These are phyloP conservation scores for Magallana gigas DNA, from an alignment of 1,140 invertebrate genomes.

Conservation along the genomic window DNA sequence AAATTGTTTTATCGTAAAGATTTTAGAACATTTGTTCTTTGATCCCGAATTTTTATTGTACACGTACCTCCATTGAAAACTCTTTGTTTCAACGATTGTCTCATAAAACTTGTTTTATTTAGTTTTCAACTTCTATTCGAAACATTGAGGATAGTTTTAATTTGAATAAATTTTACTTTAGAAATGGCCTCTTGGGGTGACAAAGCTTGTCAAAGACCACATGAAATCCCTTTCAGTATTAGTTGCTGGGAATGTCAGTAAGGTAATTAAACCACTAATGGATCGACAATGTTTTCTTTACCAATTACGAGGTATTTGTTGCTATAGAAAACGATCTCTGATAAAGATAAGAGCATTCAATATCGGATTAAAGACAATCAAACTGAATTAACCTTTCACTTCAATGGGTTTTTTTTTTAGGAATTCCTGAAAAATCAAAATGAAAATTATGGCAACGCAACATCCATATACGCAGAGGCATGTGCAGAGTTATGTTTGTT, in stretches of 20 bases:
- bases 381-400: neutral
- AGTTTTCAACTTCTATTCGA: too few species aligned
- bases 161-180: neutral
- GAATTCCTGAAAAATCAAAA: neutral
- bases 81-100: too few species aligned
- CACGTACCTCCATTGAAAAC: too few species aligned
- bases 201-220: constrained; percentile 19
- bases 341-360: too few species aligned
- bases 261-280: neutral
- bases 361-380: neutral
- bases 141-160: too few species aligned
- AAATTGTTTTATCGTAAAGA: too few species aligned
- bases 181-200: neutral
- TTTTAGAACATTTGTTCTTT: too few species aligned
- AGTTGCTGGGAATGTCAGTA: neutral
- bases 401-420: neutral
- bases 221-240: constrained; percentile 22
- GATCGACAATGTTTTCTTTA: neutral
- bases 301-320: too few species aligned
- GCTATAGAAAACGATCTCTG: neutral
- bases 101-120: too few species aligned
- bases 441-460: neutral
- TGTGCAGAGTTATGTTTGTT: constrained; percentile 48
- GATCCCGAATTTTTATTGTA: too few species aligned
- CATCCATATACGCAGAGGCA: constrained; percentile 9